Conservation (phyloP, 2,888 invertebrate species). For the Mayetiola destructor region DNA sequence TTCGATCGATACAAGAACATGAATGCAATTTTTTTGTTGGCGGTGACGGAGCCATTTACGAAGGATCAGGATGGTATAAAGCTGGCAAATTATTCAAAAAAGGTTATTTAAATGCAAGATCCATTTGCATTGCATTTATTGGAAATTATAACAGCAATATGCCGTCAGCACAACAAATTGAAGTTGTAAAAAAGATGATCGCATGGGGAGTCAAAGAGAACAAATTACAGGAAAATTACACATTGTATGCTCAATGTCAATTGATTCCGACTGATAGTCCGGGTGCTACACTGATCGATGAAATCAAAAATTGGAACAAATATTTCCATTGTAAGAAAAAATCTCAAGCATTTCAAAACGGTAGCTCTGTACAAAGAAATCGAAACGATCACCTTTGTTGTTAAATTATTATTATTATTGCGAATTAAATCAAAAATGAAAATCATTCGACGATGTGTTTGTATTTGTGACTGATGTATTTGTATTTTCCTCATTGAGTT, state of each 20-base stretch:
- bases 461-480: too few relatives aligned
- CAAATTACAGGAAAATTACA: conserved; percentile 48
- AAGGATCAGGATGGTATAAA: conserved; percentile 57
- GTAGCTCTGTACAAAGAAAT: too few relatives aligned
- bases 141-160: conserved; percentile 46
- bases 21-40: conserved; percentile 53
- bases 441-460: too few relatives aligned
- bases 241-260: conserved; percentile 52
- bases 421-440: too few relatives aligned
- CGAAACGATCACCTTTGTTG: too few relatives aligned
- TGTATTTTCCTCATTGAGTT: too few relatives aligned
- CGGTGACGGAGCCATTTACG: conserved; percentile 59
- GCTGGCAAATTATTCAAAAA: conserved; percentile 57
- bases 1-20: conserved; percentile 52
- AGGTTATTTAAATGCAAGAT: conserved; percentile 46
- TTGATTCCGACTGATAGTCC: conserved; percentile 52
- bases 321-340: too few relatives aligned
- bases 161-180: conserved; percentile 42
- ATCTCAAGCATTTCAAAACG: too few relatives aligned
- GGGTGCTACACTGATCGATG: too few relatives aligned
- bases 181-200: conserved; percentile 46
- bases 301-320: too few relatives aligned
- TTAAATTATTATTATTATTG: too few relatives aligned
- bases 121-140: conserved; percentile 56
- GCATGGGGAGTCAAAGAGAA: conserved; percentile 45